Conservation (phyloP, 2,797 vertebrate genomes). For the Peromyscus melanophrys region DNA sequence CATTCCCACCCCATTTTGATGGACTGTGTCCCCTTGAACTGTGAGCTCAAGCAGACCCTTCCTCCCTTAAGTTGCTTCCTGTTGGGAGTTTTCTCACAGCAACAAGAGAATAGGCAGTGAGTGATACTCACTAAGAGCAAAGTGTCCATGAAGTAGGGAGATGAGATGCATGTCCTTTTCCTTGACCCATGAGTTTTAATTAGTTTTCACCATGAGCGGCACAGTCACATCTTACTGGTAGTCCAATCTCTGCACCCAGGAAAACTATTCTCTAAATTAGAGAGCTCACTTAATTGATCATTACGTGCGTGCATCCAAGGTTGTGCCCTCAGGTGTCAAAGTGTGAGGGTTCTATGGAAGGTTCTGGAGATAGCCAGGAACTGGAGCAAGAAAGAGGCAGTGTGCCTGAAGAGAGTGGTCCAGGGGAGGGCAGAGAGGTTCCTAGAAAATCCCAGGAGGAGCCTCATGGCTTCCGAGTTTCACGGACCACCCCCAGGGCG, state of each 20-base stretch:
- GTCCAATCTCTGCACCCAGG: not conserved
- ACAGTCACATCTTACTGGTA: not conserved
- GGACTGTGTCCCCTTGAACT: not conserved
- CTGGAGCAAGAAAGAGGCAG: rapidly evolving
- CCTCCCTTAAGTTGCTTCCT: too few species aligned
- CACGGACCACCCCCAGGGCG: rapidly evolving
- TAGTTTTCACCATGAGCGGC: not conserved
- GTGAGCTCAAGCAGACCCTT: not conserved
- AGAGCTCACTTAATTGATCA: not conserved
- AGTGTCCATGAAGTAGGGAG: not conserved
- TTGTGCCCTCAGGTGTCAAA: not conserved
- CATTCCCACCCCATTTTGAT: not conserved
- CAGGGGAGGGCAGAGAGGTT: rapidly evolving
- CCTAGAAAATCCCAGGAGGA: not conserved
- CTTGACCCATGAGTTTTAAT: not conserved
- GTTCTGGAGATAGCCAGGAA: not conserved
- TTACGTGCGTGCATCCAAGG: not conserved
- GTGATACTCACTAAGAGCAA: not conserved
- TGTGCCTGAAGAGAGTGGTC: not conserved
- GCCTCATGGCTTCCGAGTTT: not conserved
- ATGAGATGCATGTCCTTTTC: not conserved
- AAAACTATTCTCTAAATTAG: not conserved
- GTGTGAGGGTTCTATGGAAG: not conserved
- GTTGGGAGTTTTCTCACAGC: not conserved
- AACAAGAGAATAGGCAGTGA: not conserved